Evolutionary conservation across 2,113 vertebrate genomes (phyloP).

Genomic region (Arizona elegans): DNA sequence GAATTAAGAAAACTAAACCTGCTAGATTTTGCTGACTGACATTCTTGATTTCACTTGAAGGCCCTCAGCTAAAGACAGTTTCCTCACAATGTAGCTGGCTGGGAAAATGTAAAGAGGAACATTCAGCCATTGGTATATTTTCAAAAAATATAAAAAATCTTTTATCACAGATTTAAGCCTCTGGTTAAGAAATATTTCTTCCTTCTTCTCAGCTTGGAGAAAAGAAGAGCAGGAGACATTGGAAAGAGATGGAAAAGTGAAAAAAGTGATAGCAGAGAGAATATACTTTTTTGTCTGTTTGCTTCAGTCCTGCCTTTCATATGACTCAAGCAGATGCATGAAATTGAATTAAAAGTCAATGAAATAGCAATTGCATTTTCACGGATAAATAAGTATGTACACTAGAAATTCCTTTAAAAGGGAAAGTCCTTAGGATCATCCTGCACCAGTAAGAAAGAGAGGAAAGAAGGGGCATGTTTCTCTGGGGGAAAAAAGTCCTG

Average conservation of each 20-base stretch:
- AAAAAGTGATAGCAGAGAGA: neutral
- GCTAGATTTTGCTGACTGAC: neutral
- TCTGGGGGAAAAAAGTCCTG: neutral
- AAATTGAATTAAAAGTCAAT: neutral
- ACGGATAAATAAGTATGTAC: neutral
- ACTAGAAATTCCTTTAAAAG: neutral
- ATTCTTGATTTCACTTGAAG: neutral
- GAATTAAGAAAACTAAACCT: neutral
- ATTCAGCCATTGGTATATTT: neutral
- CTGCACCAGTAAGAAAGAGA: neutral
- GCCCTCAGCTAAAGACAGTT: neutral
- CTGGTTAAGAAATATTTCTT: neutral
- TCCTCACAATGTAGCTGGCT: neutral
- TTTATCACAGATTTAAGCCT: neutral
- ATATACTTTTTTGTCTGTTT: neutral
- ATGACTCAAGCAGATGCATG: neutral
- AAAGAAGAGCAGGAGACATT: neutral
- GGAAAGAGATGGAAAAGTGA: neutral
- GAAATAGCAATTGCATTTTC: neutral
- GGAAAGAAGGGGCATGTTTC: neutral
- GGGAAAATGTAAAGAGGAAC: neutral
- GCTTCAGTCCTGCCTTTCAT: neutral
- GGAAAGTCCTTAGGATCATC: neutral
- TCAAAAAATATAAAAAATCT: neutral
- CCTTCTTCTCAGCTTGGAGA: neutral